Evolutionary conservation across 2,113 vertebrate species (phyloP).

Genomic region (Notothenia rossii): DNA sequence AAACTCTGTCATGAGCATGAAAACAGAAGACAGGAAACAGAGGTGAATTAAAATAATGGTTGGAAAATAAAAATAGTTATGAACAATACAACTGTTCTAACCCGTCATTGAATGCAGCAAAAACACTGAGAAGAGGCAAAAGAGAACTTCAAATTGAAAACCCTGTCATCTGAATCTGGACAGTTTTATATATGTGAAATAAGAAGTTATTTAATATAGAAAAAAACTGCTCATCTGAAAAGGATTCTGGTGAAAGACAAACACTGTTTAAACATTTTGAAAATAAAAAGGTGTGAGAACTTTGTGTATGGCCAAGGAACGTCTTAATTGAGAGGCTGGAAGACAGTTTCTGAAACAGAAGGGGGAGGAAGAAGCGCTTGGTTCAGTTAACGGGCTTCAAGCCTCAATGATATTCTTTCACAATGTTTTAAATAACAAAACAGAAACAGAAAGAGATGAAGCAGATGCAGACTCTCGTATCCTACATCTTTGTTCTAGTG

Average conservation of each 20-base stretch:
- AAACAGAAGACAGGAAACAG: neutral
- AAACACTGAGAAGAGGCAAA: constrained; percentile 25
- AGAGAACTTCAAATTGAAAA: constrained; percentile 23
- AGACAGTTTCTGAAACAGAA: constrained; percentile 53
- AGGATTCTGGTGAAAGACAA: constrained; percentile 5
- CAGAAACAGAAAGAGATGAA: constrained; percentile 6
- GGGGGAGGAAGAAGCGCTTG: constrained; percentile 22
- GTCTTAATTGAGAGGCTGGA: constrained; percentile 52
- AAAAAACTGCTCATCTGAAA: neutral
- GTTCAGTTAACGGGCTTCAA: constrained; percentile 30
- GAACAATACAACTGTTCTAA: neutral
- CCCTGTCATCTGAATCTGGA: constrained; percentile 1
- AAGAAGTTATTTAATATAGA: neutral
- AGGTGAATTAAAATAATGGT: neutral
- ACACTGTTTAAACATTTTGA: constrained; percentile 23
- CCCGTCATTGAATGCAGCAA: constrained; percentile 1
- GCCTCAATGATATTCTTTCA: constrained; percentile 43
- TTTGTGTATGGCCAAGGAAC: constrained; percentile 31
- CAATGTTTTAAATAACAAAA: constrained; percentile 57
- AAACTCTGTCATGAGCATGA: constrained; percentile 21
- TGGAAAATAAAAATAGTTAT: constrained; percentile 1
- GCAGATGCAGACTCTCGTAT: constrained; percentile 52
- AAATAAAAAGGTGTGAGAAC: constrained; percentile 18
- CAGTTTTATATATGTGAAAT: neutral
- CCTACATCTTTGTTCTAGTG: constrained; percentile 69